Percentiles rank a stretch among this genome's conserved stretches.
These are phyloP conservation scores for Centrocercus urophasianus DNA, from an alignment of 2,113 vertebrate genomes.

Conservation along the genomic window DNA sequence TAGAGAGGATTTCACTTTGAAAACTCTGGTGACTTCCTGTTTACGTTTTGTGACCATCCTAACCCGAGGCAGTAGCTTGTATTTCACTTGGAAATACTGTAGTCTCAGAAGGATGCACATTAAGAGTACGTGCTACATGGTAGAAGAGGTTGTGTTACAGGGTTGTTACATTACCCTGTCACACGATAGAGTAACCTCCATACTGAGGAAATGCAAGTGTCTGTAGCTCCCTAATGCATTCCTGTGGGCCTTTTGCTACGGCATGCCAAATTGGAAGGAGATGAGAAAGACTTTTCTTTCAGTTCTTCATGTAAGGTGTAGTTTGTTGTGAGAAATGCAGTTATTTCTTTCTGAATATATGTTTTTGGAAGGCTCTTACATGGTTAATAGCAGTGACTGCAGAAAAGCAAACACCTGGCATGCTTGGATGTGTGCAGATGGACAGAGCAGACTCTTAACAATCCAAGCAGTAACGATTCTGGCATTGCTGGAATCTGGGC, in stretches of 20 bases:
- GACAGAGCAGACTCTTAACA: conserved; percentile 7
- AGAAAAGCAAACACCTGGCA: background rate
- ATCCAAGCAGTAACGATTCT: conserved; percentile 3
- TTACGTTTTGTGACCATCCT: background rate
- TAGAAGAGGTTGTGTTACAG: background rate
- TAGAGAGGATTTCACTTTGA: background rate
- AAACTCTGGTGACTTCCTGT: background rate
- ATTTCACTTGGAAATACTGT: background rate
- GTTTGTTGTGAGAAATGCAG: background rate
- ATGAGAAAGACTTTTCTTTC: background rate
- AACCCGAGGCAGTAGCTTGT: background rate
- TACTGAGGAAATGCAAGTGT: background rate
- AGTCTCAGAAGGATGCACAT: background rate
- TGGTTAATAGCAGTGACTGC: background rate
- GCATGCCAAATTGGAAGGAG: background rate
- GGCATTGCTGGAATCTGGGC: conserved; percentile 8
- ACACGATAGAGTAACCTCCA: background rate
- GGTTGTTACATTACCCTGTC: background rate
- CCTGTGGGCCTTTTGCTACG: background rate
- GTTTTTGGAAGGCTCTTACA: background rate
- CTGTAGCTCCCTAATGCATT: background rate
- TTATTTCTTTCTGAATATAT: background rate
- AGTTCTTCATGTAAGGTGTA: background rate
- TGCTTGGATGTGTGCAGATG: background rate
- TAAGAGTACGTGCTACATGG: background rate